phyloP scores from a whole-genome alignment of 2,888 invertebrate species.

The Empis livida region DNA sequence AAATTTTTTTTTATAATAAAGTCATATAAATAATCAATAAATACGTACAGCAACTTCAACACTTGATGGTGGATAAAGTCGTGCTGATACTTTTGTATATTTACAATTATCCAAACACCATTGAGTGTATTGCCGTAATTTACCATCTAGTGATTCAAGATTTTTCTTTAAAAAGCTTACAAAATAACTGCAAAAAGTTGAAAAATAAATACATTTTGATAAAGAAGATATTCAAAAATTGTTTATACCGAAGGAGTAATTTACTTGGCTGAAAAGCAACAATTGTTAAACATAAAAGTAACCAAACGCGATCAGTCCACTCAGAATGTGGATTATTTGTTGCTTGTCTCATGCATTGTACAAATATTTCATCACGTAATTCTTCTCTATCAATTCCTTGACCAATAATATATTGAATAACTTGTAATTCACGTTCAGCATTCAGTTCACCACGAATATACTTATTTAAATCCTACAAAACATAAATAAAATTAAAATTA shows the following conservation, averaged over 20 bases:
- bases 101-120: constrained; percentile 91
- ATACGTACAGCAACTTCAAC: constrained; percentile 78
- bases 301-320: constrained; percentile 76
- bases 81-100: constrained; percentile 66
- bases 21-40: neutral
- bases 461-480: constrained; percentile 66
- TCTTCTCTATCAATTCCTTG: constrained; percentile 86
- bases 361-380: constrained; percentile 79
- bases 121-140: constrained; percentile 72
- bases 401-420: constrained; percentile 72
- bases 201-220: constrained; percentile 22
- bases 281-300: constrained; percentile 74
- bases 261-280: constrained; percentile 77
- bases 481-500: neutral
- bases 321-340: constrained; percentile 80
- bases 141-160: constrained; percentile 48
- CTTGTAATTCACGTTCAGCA: constrained; percentile 64
- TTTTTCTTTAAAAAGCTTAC: constrained; percentile 62
- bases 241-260: constrained; percentile 27
- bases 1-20: constrained; percentile 4
- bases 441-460: constrained; percentile 83
- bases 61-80: constrained; percentile 78
- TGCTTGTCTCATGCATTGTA: constrained; percentile 76
- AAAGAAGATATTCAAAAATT: neutral
- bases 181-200: constrained; percentile 49